Percentiles rank a stretch among this genome's conserved stretches.
Evolutionary conservation across 2,113 vertebrate genomes (phyloP).

Genomic region (Meriones unguiculatus): DNA sequence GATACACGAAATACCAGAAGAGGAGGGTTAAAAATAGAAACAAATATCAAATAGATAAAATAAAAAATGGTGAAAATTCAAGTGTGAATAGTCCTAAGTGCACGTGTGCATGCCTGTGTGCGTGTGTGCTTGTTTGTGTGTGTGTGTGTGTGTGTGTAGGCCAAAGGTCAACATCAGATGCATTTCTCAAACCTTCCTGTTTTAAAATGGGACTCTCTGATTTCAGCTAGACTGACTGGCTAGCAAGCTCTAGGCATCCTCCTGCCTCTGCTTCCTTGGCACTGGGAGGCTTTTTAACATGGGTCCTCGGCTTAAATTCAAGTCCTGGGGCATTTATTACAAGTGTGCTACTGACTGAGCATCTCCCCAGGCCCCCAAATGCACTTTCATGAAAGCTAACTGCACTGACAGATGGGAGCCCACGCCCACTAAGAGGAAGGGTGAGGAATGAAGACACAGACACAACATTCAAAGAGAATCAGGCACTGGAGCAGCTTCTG

Average conservation of each 20-base stretch:
- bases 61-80: slow-evolving; percentile 39
- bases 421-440: neutral
- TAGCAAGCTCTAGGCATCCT: neutral
- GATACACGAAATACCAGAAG: slow-evolving; percentile 61
- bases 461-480: neutral
- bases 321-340: neutral
- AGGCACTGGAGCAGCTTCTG: too few relatives aligned
- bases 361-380: neutral
- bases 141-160: neutral
- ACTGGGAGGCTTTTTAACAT: neutral
- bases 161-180: neutral
- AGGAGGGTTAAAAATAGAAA: slow-evolving; percentile 70
- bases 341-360: neutral
- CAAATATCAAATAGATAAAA: slow-evolving; percentile 56
- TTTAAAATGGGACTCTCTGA: neutral
- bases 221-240: neutral
- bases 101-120: neutral
- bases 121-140: neutral
- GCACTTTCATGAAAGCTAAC: neutral
- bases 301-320: neutral
- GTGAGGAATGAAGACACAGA: rapidly evolving
- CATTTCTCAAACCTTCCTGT: neutral
- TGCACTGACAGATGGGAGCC: neutral
- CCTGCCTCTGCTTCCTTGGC: neutral
- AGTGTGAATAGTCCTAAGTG: slow-evolving; percentile 17